Evolutionary conservation across 2,113 vertebrate genomes (phyloP).

Genomic region (Indri indri): DNA sequence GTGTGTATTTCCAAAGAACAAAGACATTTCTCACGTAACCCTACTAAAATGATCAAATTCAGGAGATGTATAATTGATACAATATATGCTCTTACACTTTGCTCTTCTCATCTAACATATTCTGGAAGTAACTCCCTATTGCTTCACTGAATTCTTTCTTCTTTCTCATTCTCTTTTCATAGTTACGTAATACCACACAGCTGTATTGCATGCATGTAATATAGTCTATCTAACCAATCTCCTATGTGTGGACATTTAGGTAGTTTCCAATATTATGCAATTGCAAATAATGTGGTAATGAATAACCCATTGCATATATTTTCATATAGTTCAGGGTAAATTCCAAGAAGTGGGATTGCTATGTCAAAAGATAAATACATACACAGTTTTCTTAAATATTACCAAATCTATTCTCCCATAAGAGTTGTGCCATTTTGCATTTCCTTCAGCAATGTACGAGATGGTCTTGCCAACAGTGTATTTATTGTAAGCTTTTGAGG

Average conservation of each 20-base stretch:
- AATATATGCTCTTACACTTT: not conserved
- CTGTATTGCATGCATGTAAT: not conserved
- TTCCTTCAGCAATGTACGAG: not conserved
- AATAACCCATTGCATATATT: not conserved
- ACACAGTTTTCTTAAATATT: not conserved
- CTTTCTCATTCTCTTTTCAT: not conserved
- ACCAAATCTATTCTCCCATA: not conserved
- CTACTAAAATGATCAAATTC: not conserved
- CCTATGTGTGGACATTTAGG: not conserved
- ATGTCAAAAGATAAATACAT: not conserved
- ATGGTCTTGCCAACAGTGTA: not conserved
- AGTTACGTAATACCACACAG: not conserved
- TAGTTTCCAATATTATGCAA: constrained; percentile 27
- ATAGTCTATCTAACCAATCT: not conserved
- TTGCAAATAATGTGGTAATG: not conserved
- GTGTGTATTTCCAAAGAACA: not conserved
- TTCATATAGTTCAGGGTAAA: not conserved
- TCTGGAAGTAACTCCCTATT: not conserved
- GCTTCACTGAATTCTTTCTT: not conserved
- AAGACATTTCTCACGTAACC: not conserved
- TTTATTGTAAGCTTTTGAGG: not conserved
- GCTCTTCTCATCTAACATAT: not conserved
- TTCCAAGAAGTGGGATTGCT: not conserved
- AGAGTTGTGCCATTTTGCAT: not conserved
- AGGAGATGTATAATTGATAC: not conserved